Percentiles rank a stretch among this genome's conserved stretches.
These are phyloP conservation scores for Aspidapion aeneum DNA, from an alignment of 2,888 invertebrate species.

Conservation along the genomic window DNA sequence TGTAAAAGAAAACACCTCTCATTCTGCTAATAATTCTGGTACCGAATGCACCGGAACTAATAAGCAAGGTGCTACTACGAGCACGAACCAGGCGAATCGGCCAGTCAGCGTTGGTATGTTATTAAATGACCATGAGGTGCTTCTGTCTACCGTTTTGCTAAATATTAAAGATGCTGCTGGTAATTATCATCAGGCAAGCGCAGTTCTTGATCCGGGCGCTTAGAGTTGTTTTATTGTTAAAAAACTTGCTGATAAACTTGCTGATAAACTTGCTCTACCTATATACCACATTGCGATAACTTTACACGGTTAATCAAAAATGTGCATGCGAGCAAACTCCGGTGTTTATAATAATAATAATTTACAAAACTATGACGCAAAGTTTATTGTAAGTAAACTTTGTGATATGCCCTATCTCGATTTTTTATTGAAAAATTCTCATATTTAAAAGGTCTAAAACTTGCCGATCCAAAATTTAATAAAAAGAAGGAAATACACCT, in stretches of 20 bases:
- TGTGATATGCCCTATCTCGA: not conserved
- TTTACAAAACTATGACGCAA: not conserved
- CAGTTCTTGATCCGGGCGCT: not conserved
- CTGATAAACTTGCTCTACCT: not conserved
- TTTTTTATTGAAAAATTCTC: not conserved
- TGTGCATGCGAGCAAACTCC: not conserved
- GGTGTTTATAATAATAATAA: not conserved
- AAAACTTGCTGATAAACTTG: not conserved
- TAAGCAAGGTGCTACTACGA: not conserved
- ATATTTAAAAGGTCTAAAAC: not conserved
- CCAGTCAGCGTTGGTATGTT: not conserved
- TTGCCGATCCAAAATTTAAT: not conserved
- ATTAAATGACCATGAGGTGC: not conserved
- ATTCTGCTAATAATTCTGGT: not conserved
- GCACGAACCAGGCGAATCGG: not conserved
- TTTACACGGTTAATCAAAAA: not conserved
- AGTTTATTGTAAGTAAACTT: conserved; percentile 1
- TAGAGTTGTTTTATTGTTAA: not conserved
- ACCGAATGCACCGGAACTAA: not conserved
- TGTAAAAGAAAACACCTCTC: not conserved
- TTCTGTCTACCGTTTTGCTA: not conserved
- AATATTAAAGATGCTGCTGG: not conserved
- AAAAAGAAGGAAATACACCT: not conserved
- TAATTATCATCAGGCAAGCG: not conserved
- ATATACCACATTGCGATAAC: not conserved